A percentile compares a stretch with the other conserved stretches of the same genome.
Conservation (phyloP, 2,113 vertebrate genomes). For the Ardeotis arabs region DNA sequence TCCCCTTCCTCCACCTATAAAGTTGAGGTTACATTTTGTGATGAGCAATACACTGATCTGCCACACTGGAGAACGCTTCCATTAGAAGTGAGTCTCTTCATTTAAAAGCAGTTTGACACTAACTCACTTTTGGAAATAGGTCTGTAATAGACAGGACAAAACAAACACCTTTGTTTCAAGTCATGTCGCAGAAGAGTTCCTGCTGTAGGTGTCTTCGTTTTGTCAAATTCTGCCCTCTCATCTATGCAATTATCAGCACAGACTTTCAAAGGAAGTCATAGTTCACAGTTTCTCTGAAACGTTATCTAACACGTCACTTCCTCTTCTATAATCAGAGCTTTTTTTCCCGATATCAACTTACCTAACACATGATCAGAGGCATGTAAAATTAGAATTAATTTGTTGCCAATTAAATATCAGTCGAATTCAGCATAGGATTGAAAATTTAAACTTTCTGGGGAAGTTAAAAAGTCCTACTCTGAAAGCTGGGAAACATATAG, state of each 20-base stretch:
- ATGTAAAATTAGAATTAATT: neutral
- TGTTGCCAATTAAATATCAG: neutral
- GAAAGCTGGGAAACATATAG: neutral
- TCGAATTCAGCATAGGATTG: neutral
- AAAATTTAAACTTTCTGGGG: neutral
- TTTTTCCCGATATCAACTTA: neutral
- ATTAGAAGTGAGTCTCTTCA: neutral
- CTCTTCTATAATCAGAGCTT: neutral
- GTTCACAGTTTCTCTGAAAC: constrained; percentile 8
- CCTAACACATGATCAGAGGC: neutral
- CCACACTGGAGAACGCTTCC: neutral
- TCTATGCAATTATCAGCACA: neutral
- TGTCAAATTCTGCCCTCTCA: neutral
- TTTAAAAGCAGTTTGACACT: neutral
- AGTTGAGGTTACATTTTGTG: neutral
- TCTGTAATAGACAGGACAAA: neutral
- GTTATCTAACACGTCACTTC: neutral
- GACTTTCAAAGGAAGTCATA: neutral
- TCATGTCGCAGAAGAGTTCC: neutral
- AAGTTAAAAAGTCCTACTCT: neutral
- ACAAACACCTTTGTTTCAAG: neutral
- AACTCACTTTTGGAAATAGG: neutral
- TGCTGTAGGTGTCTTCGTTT: neutral
- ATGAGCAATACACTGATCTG: neutral
- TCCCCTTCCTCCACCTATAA: neutral